Evolutionary conservation across 1,140 invertebrate species (phyloP).

Genomic region (Drosophila ogumai): DNA sequence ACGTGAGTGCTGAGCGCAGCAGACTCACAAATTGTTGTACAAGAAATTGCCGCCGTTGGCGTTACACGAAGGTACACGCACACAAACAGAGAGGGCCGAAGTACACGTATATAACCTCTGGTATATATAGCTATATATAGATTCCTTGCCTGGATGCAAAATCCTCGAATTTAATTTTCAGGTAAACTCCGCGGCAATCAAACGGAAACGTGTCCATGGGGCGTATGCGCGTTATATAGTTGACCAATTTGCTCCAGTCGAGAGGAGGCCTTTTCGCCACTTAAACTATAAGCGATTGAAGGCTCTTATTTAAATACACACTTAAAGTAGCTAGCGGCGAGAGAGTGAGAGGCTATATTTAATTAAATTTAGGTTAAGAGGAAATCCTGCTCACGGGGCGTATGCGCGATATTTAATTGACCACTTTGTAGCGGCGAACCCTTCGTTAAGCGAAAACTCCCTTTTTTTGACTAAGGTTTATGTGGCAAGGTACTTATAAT

Average conservation of each 20-base stretch:
- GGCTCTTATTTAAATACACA: slow-evolving; percentile 35
- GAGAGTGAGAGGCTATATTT: slow-evolving; percentile 12
- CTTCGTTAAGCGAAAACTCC: neutral
- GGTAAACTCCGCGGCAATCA: slow-evolving; percentile 55
- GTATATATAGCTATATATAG: slow-evolving; percentile 43
- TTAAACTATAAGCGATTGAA: slow-evolving; percentile 27
- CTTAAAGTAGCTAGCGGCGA: slow-evolving; percentile 9
- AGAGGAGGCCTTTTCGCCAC: slow-evolving; percentile 12
- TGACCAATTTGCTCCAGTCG: slow-evolving; percentile 34
- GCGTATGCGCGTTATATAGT: slow-evolving; percentile 45
- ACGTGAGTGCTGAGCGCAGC: slow-evolving; percentile 76
- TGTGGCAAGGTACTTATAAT: neutral
- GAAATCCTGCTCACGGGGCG: slow-evolving; percentile 42
- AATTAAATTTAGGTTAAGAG: slow-evolving; percentile 62
- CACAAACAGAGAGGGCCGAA: slow-evolving; percentile 1
- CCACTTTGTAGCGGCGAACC: slow-evolving; percentile 29
- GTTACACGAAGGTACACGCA: slow-evolving; percentile 42
- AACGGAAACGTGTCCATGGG: slow-evolving; percentile 34
- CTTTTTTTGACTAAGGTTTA: neutral
- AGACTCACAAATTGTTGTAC: slow-evolving; percentile 80
- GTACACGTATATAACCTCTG: slow-evolving; percentile 7
- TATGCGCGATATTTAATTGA: slow-evolving; percentile 69
- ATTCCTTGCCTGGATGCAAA: slow-evolving; percentile 55
- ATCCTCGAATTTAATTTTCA: slow-evolving; percentile 77
- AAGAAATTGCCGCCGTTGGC: slow-evolving; percentile 74